Evolutionary conservation across 2,113 vertebrate species (phyloP).

Genomic region (Hypomesus transpacificus): DNA sequence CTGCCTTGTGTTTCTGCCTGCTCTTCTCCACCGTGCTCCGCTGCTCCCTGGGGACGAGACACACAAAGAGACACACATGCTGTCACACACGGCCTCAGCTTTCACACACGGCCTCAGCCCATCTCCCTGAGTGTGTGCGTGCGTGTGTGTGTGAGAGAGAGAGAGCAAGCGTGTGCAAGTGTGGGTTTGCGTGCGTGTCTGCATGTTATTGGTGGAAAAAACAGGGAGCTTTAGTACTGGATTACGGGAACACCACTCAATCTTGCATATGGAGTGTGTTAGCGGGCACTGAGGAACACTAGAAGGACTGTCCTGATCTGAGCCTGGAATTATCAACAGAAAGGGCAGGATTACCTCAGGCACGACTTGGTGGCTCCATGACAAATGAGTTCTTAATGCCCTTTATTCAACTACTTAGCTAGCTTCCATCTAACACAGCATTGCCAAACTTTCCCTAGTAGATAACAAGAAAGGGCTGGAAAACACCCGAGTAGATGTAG

Average conservation of each 20-base stretch:
- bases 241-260: not conserved
- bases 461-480: not conserved
- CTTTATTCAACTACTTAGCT: no score
- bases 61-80: not conserved
- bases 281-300: not conserved
- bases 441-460: not conserved
- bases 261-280: not conserved
- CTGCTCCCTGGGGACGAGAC: constrained; percentile 69
- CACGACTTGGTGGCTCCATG: no score
- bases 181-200: no score
- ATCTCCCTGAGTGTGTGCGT: not conserved
- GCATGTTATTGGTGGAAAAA: no score
- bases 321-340: no score
- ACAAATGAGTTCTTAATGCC: no score
- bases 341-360: no score
- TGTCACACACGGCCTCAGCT: not conserved
- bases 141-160: not conserved
- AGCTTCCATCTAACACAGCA: no score
- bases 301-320: no score
- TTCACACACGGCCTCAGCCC: constrained; percentile 10
- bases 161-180: not conserved
- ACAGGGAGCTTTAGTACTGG: not conserved
- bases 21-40: constrained; percentile 86
- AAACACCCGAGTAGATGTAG: not conserved
- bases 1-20: constrained; percentile 96